Evolutionary conservation across 2,113 vertebrate species (phyloP).

Genomic region (Gymnocephalus cernua): DNA sequence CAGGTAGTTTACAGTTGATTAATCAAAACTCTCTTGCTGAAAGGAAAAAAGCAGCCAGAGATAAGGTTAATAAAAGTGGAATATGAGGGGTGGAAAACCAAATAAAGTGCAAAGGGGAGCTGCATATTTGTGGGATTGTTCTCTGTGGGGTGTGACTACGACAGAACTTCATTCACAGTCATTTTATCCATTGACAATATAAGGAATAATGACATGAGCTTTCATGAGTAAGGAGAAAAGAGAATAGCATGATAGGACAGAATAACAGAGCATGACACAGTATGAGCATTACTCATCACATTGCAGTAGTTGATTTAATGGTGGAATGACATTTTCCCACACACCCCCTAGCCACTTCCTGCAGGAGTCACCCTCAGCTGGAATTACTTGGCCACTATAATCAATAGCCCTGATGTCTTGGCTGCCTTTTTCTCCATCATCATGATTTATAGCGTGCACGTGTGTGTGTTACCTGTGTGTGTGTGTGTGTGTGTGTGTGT

Average conservation of each 20-base stretch:
- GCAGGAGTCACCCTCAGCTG: slow-evolving; percentile 64
- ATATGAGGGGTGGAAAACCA: not conserved
- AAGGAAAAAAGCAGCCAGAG: no score
- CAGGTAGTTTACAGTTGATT: no score
- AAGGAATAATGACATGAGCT: not conserved
- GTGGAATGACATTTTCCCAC: slow-evolving; percentile 62
- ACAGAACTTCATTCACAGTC: not conserved
- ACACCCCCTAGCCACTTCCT: slow-evolving; percentile 14
- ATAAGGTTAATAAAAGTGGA: not conserved
- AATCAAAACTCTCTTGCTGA: not conserved
- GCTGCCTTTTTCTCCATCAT: slow-evolving; percentile 46
- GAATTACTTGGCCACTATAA: slow-evolving; percentile 61
- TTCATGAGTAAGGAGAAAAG: not conserved
- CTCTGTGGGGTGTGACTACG: not conserved
- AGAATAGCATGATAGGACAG: slow-evolving; percentile 22
- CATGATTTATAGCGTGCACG: slow-evolving; percentile 25
- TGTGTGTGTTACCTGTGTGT: no score
- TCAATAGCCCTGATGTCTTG: slow-evolving; percentile 63
- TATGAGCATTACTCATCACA: slow-evolving; percentile 71
- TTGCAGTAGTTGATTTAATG: slow-evolving; percentile 66
- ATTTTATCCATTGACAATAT: not conserved
- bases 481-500: slow-evolving; percentile 14
- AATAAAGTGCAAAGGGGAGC: not conserved
- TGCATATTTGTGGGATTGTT: not conserved
- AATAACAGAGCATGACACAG: slow-evolving; percentile 49